phyloP scores from a whole-genome alignment of 2,888 invertebrate species.

The Dasysyrphus tricinctus region DNA sequence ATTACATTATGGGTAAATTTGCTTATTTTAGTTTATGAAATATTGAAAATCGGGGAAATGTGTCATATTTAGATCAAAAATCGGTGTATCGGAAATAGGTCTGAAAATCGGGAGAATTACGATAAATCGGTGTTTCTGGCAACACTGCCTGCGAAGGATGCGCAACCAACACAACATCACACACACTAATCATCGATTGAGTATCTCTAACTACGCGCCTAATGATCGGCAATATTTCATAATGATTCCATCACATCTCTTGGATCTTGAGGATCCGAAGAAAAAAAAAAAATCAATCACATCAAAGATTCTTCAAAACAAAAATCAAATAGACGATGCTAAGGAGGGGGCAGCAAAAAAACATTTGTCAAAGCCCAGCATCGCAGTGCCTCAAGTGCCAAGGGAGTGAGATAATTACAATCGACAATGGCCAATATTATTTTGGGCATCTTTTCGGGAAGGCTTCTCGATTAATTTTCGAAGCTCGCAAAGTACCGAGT shows the following conservation, averaged over 20 bases:
- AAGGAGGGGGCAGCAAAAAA: constrained; percentile 27
- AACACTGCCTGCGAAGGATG: constrained; percentile 38
- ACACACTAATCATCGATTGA: constrained; percentile 55
- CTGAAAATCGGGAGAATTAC: too few species aligned
- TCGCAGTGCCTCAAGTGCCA: constrained; percentile 36
- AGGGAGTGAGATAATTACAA: constrained; percentile 71
- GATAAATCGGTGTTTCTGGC: too few species aligned
- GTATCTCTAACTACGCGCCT: constrained; percentile 72
- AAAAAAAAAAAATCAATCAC: constrained; percentile 75
- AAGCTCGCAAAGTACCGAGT: constrained; percentile 50
- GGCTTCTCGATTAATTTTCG: constrained; percentile 50
- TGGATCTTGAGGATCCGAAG: constrained; percentile 69
- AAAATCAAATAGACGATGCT: constrained; percentile 34
- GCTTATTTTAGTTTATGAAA: too few species aligned
- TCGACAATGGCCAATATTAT: constrained; percentile 71
- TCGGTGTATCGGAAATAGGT: too few species aligned
- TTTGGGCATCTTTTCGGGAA: constrained; percentile 41
- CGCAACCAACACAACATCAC: not conserved
- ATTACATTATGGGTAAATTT: too few species aligned
- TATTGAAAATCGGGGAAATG: too few species aligned
- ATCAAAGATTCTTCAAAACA: constrained; percentile 51
- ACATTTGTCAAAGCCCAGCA: constrained; percentile 73
- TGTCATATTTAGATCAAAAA: too few species aligned
- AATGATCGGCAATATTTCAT: constrained; percentile 78
- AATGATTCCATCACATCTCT: constrained; percentile 76